These are phyloP conservation scores for Hemithea aestivaria DNA, from an alignment of 2,888 invertebrate species.

Conservation along the genomic window DNA sequence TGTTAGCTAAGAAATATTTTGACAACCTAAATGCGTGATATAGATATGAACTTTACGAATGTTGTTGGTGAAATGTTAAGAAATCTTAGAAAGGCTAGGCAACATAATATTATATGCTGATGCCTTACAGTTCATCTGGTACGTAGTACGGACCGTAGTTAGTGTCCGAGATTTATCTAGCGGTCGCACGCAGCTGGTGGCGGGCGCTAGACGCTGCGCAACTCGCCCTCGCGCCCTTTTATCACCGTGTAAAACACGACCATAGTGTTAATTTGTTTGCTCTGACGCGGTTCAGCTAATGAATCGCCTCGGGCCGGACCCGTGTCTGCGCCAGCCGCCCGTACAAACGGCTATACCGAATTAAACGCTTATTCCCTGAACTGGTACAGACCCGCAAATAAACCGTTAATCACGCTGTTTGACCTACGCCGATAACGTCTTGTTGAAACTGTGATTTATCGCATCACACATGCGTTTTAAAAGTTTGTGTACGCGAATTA, in stretches of 20 bases:
- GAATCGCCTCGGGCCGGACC: constrained; percentile 73
- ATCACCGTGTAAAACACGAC: constrained; percentile 72
- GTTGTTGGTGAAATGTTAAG: no score
- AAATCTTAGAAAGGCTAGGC: no score
- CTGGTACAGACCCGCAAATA: constrained; percentile 63
- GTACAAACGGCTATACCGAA: constrained; percentile 47
- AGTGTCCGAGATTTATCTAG: constrained; percentile 59
- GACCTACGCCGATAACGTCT: constrained; percentile 35
- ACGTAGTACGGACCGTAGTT: constrained; percentile 25
- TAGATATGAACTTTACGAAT: no score
- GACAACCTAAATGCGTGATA: no score
- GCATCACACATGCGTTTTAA: constrained; percentile 13
- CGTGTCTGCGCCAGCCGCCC: constrained; percentile 44
- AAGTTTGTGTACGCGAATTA: no score
- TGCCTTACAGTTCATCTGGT: no score
- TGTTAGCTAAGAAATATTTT: no score
- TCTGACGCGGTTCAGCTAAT: constrained; percentile 73
- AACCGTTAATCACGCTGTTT: constrained; percentile 65
- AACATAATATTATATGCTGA: no score
- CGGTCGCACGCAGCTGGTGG: constrained; percentile 67
- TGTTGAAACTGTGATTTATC: constrained; percentile 32
- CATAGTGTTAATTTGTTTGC: constrained; percentile 77
- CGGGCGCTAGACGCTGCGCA: constrained; percentile 37
- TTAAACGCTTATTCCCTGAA: constrained; percentile 70
- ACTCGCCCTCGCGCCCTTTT: constrained; percentile 71